phyloP scores from a whole-genome alignment of 2,113 vertebrate species.

The Anolis carolinensis region DNA sequence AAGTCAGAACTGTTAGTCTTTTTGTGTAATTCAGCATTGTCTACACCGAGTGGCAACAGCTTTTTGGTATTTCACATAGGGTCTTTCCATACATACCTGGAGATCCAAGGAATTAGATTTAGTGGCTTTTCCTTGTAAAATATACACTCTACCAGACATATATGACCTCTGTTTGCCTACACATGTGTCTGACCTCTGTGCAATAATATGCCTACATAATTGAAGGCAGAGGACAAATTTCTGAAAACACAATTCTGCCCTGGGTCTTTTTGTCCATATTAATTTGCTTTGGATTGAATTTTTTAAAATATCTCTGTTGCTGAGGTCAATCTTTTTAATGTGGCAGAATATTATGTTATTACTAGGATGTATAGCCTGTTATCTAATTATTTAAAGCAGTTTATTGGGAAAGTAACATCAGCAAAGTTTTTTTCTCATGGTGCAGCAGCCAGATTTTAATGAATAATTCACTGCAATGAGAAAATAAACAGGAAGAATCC shows the following conservation, averaged over 20 bases:
- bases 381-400: background rate
- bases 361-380: background rate
- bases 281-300: background rate
- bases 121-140: background rate
- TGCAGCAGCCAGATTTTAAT: background rate
- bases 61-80: background rate
- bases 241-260: background rate
- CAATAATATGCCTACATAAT: background rate
- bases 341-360: background rate
- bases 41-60: background rate
- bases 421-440: background rate
- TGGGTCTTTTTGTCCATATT: background rate
- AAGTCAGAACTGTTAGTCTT: no score
- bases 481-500: background rate
- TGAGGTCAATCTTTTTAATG: background rate
- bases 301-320: background rate
- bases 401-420: constrained; percentile 1
- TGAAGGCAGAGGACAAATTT: background rate
- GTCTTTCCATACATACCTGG: background rate
- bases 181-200: background rate
- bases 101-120: background rate
- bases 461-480: background rate
- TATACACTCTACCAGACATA: background rate
- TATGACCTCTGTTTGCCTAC: background rate
- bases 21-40: no score